Base-by-base conservation (phyloP, 2,797 vertebrate species). In the Odontamblyopus rebecca region DNA sequence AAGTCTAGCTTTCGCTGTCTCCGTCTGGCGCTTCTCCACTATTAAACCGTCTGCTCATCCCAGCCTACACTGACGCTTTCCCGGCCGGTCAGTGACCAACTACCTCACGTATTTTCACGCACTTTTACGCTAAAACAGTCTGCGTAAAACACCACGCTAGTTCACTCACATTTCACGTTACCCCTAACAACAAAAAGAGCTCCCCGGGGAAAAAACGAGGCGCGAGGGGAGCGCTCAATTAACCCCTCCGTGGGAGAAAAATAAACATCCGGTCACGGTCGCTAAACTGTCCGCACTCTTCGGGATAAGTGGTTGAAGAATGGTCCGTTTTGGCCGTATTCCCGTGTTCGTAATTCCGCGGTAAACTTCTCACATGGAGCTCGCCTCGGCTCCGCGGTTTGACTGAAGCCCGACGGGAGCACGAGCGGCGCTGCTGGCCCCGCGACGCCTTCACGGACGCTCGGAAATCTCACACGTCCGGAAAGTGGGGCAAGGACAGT, bases 1-100 rank as follows among this genome's bases (percentile, higher is more conserved):
- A 60, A 83, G 79, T 69, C 79, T 79, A 87, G 86, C 88, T 86
- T 79, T 85, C 81, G 30, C 86, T 78, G 83, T 71, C 80, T 84
- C 76, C 81, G 80, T 86, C 83, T 85, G 87, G 76, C 77, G 74
- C 77, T 63, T 77, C 78, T 13, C 81, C 68, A 70, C 78, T 69
- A 68, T 48, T 77, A 26, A 73, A 73, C 23, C 73, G 73, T 61
- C 74, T 86, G 81, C 65, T 82, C 87, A 86, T 86, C 80, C 57
- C 82, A 73, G 82, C 81, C 70, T 15, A 48, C 50, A 38, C 78
- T 78, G 44, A 60, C 72, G 0, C 23, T n/a, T n/a, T 60, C 69
- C 70, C 32, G 12, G 82, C 74, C 65, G 78, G 50, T 4, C 83
- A 38, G 62, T 54, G 70, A 27, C 0, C 38, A 69, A 74, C 61